Evolutionary conservation across 2,797 vertebrate species (phyloP), one percentile per base, ranked within the genome.

Genomic region (Galagoides demidoff): DNA sequence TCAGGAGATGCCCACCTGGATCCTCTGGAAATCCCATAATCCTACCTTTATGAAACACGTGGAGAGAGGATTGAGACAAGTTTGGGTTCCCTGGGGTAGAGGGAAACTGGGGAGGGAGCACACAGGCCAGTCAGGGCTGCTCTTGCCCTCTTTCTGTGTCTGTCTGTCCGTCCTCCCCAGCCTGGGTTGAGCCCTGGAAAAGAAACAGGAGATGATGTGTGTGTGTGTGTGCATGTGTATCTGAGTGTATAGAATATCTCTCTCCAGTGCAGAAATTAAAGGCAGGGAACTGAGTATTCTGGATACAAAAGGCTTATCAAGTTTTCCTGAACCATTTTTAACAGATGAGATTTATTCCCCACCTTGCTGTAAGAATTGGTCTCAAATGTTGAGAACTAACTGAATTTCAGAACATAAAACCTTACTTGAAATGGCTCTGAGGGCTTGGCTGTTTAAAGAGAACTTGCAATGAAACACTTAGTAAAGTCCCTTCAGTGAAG

Each of bases 21-120:
- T 83, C 89, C 95, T 71, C 96, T 96, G 97, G 86, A 97, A 97
- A 97, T 88, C 95, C 95, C 68, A 73, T 97, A 97, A 96, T 97
- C 97, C 95, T 61, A 66, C 94, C 79, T 97, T 97, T 96, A 97
- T 97, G 97, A 97, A 98, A 97, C 97, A 97, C 95, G 0, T 97
- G 77, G 85, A 83, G 76, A 89, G 85, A 93, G 89, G 96, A 95
- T 92, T 94, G 96, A 87, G 73, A 66, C 90, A 82, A 19, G 22
- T 61, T 84, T 68, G 81, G 78, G 79, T 45, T 93, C 86, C 93
- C 84, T 59, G 57, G 68, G 92, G 43, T 27, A 17, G 92, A 52
- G 39, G 73, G 27, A 52, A 61, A 45, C 12, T 1, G 43, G 82
- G 74, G 61, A 31, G 25, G 52, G 9, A 7, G 10, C 4, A 82